Percentiles rank a stretch among this genome's conserved stretches.
phyloP scores from a whole-genome alignment of 92 coral and sea anemone genomes.

The Actinostola sp. region DNA sequence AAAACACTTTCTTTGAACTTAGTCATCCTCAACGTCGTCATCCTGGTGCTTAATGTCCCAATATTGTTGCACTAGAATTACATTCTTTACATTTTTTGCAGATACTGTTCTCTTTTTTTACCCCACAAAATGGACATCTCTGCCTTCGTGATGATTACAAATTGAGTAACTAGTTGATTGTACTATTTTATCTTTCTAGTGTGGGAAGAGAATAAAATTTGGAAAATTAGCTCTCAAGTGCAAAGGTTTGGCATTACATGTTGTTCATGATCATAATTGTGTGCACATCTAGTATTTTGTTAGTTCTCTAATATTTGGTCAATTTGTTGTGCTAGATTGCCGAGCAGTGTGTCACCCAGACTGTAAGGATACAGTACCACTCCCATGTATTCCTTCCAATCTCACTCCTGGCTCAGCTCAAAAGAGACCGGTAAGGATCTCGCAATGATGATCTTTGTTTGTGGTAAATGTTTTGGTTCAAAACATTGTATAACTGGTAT shows the following conservation, averaged over 20 bases:
- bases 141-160: too few relatives aligned
- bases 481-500: too few relatives aligned
- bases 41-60: too few relatives aligned
- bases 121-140: too few relatives aligned
- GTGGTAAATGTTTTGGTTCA: too few relatives aligned
- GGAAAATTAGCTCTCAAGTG: conserved; percentile 94
- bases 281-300: too few relatives aligned
- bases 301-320: neutral
- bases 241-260: conserved; percentile 62
- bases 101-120: too few relatives aligned
- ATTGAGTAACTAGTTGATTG: neutral
- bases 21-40: too few relatives aligned
- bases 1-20: too few relatives aligned
- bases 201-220: conserved; percentile 91
- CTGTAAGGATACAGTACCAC: conserved; percentile 79
- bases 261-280: neutral
- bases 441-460: too few relatives aligned
- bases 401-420: conserved; percentile 93
- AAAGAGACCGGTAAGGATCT: conserved; percentile 69
- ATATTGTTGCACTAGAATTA: too few relatives aligned
- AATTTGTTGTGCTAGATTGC: conserved; percentile 58
- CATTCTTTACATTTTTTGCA: too few relatives aligned
- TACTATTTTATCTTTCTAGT: conserved; percentile 47
- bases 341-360: conserved; percentile 98
- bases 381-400: conserved; percentile 86